Evolutionary conservation across 2,888 invertebrate genomes (phyloP), one percentile per base, ranked within the genome.

Genomic region (Chromoteleia sp.): DNA sequence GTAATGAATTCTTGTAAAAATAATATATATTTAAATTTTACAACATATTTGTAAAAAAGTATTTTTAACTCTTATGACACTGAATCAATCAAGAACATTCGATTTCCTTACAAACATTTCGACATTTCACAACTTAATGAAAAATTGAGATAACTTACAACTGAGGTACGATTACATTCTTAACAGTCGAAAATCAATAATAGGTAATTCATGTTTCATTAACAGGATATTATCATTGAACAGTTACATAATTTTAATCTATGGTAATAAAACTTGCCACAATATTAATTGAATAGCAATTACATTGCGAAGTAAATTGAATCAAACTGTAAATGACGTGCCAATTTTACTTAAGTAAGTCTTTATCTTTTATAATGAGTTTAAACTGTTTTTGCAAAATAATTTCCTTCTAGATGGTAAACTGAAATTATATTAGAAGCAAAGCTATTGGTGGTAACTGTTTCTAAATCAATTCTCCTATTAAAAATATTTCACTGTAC

Each of bases 191-290:
- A 59, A 59, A 71, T 71, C 71, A 21, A 71, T 71, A 3, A 48
- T 30, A n/a, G n/a, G 45, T 30, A 71, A 59, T 50, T 59, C 58
- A 10, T n/a, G 0, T 56, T 43, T 25, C 36, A 25, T 2, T 19
- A 17, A 5, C 41, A 29, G 52, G 52, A 67, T 67, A 67, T 41
- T 52, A 54, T 43, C 54, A 68, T 33, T 68, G 12, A 68, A 54
- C 10, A 33, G 19, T 21, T 70, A 58, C 25, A 15, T 36, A 70
- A 59, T 39, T 48, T 71, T 71, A 58, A 71, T 71, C 50, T 58
- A 39, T 3, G 5, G n/a, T 29, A 59, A 59, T 50, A 29, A 59
- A 43, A 43, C 29, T 71, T 58, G 36, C 14, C 30, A 54, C 15
- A 36, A 36, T 8, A 70, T 29, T 56, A 58, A 68, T 68, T 68